These are phyloP conservation scores for Conus betulinus DNA, from an alignment of 1,140 invertebrate genomes.

Conservation along the genomic window DNA sequence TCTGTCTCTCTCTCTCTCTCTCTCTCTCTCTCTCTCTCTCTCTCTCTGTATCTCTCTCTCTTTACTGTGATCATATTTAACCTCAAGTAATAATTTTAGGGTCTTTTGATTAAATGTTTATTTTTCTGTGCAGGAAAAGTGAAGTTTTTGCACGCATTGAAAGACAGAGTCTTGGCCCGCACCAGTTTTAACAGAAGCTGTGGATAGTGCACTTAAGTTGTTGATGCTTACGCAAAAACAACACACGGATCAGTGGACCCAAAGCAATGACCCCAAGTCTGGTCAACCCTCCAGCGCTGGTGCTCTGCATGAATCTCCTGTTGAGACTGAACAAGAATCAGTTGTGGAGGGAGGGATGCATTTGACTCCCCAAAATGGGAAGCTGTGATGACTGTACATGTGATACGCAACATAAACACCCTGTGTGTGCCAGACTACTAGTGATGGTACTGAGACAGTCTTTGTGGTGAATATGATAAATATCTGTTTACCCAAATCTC, in stretches of 20 bases:
- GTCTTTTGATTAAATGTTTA: no score
- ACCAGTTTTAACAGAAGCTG: neutral
- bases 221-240: neutral
- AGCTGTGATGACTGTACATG: neutral
- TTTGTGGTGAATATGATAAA: no score
- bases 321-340: neutral
- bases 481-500: no score
- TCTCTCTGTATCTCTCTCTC: no score
- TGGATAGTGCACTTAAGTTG: neutral
- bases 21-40: no score
- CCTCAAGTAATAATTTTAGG: no score
- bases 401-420: neutral
- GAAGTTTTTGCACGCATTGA: slow-evolving; percentile 18
- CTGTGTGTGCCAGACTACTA: no score
- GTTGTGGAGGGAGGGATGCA: neutral
- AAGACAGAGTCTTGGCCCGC: slow-evolving; percentile 7
- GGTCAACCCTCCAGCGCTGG: neutral
- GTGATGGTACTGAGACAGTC: no score
- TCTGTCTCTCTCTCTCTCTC: no score
- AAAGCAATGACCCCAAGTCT: neutral
- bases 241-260: neutral
- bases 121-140: slow-evolving; percentile 16
- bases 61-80: no score
- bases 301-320: neutral
- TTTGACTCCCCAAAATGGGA: neutral